Evolutionary conservation across 2,888 invertebrate genomes (phyloP).

Genomic region (Hyles lineata): DNA sequence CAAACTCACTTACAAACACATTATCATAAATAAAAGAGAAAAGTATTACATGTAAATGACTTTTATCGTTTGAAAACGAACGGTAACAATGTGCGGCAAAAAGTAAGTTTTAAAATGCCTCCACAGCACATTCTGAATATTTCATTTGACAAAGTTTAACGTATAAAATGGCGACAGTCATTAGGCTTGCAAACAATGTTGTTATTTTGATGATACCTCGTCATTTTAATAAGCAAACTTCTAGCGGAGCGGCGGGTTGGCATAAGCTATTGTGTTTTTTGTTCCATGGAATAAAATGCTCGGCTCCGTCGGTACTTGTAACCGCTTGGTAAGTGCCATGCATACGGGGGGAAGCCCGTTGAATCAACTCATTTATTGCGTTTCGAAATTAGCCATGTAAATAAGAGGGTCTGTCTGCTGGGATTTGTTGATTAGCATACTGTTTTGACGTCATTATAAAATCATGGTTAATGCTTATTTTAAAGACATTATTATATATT

Average conservation of each 20-base stretch:
- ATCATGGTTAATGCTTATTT: too few species aligned
- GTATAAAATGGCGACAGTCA: constrained; percentile 19
- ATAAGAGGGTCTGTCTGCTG: background rate
- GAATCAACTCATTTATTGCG: background rate
- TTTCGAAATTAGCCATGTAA: background rate
- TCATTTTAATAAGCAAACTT: constrained; percentile 25
- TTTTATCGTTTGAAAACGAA: constrained; percentile 12
- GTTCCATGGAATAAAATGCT: constrained; percentile 4
- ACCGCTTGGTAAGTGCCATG: background rate
- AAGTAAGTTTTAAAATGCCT: constrained; percentile 16
- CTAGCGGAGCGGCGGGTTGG: background rate
- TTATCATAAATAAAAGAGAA: constrained; percentile 6
- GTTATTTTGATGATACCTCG: constrained; percentile 24
- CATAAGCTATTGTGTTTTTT: constrained; percentile 5
- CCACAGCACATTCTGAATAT: constrained; percentile 4
- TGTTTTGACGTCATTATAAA: too few species aligned
- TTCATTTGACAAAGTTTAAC: constrained; percentile 26
- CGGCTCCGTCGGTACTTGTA: background rate
- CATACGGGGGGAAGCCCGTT: background rate
- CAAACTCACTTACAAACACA: constrained; percentile 16
- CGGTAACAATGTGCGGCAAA: constrained; percentile 1
- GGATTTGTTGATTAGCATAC: background rate
- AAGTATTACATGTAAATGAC: constrained; percentile 13
- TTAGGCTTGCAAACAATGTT: constrained; percentile 18
- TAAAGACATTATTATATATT: too few species aligned